Evolutionary conservation across 2,888 invertebrate species (phyloP), one percentile per base, ranked within the genome.

Genomic region (Cenopis cana): DNA sequence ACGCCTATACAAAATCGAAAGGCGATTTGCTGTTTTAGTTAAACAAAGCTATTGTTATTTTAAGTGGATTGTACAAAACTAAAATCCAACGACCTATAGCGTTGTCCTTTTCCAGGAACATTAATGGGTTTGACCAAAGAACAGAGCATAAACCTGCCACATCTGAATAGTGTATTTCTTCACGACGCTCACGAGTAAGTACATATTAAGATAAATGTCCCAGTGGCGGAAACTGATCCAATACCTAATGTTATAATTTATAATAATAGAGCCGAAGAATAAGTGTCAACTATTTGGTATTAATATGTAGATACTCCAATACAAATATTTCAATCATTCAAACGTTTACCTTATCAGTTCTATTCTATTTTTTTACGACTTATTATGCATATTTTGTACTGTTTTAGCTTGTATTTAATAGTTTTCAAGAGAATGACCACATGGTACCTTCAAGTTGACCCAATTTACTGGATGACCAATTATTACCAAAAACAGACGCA

Each of bases 361-460:
- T 54, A 24, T 0, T 54, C 20, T 54, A 8, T 14, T 6, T 54
- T 14, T n/a, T 6, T 17, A 4, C 8, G 17, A n/a, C 5, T 4
- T 57, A 29, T 18, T 14, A 17, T 14, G n/a, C 9, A 14, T 29
- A 8, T 60, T 17, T 29, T 11, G 1, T 46, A 41, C 17, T 33
- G 17, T 74, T 73, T 38, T 67, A 74, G 74, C 33, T 12, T 72
- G 0, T 74, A 74, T 50, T 56, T 49, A 55, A 12, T 46, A 11
- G 61, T 72, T 1, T 74, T 73, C 46, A 50, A 38, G 20, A 57
- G 73, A 61, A 74, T 74, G 73, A 74, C 73, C 3, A 69, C 68
- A 49, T 74, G 73, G 73, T 74, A 67, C 49, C 74, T 72, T 17
- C 73, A 74, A 57, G 49, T 73, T 4, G 69, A 74, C 14, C 70